Evolutionary conservation across 2,888 invertebrate species (phyloP).

Genomic region (Cinara cedri): DNA sequence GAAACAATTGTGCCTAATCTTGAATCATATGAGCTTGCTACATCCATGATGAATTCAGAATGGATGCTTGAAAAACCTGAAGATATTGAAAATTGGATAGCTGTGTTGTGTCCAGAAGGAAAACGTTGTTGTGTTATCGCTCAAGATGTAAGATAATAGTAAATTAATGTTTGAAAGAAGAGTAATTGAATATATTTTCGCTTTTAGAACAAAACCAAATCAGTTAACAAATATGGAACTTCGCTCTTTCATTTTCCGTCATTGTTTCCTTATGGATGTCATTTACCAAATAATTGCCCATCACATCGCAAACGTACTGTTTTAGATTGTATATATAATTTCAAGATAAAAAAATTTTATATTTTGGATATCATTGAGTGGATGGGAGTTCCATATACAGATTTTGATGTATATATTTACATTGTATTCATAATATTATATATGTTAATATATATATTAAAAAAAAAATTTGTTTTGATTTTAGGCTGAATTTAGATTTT

Average conservation of each 20-base stretch:
- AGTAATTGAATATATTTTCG: constrained; percentile 2
- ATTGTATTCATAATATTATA: not conserved
- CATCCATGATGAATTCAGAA: constrained; percentile 82
- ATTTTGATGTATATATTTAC: constrained; percentile 38
- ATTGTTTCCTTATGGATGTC: constrained; percentile 75
- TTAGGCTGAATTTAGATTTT: constrained; percentile 53
- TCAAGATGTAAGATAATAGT: constrained; percentile 65
- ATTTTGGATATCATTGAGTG: constrained; percentile 84
- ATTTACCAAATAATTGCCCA: constrained; percentile 60
- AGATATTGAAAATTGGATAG: constrained; percentile 75
- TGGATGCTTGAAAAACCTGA: constrained; percentile 89
- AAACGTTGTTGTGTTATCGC: constrained; percentile 82
- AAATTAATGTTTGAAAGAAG: not conserved
- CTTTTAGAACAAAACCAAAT: constrained; percentile 73
- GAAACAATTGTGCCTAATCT: not conserved
- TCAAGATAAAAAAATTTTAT: constrained; percentile 70
- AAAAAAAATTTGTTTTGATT: constrained; percentile 6
- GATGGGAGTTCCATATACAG: constrained; percentile 65
- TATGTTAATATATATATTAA: not conserved
- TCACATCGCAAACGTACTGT: constrained; percentile 68
- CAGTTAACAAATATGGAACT: constrained; percentile 72
- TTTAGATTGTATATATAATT: constrained; percentile 82
- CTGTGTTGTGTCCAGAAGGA: constrained; percentile 84
- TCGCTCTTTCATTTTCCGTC: constrained; percentile 69
- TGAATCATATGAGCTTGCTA: constrained; percentile 45